Base-by-base conservation (phyloP, 2,888 invertebrate species). In the Hofmannophila pseudospretella region DNA sequence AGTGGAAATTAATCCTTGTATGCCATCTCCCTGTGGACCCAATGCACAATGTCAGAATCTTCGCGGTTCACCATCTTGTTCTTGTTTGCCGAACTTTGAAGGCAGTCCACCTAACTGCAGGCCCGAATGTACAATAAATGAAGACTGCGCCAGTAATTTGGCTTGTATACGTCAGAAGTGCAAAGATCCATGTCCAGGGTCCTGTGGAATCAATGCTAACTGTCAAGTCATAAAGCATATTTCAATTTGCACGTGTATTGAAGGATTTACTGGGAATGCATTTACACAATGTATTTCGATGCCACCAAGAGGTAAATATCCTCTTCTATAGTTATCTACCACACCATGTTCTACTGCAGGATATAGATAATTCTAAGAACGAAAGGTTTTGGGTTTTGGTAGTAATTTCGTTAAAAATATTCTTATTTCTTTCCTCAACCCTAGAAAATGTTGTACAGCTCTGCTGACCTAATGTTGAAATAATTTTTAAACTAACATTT, bases 81-180 rank as follows among this genome's bases (percentile, higher is more conserved):
- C 90, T n/a, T 91, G 92, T 67, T 64, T 89, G 47, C 73, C 88
- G 5, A 88, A 84, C 47, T 92, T 88, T 60, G 86, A 89, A 50
- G 92, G 92, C 37, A 89, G 87, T 38, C 91, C 92, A 23, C 91
- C 92, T 0, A 90, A 90, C 45, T 93, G 93, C 52, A 85, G 90
- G 45, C 90, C 92, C 1, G 91, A 92, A 58, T 92, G 92, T 68
- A 82, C 86, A 8, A 89, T 92, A 39, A 91, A 90, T 56, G 87
- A 90, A 22, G 93, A 93, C 41, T 94, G 94, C 59, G 61, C 89
- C 2, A 89, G 90, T 41, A 88, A 90, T 56, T 72, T 88, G 49
- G 91, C 93, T n/a, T 93, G 93, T 52, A 87, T 91, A n/a, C 87
- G 86, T 46, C 89, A 90, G 63, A 91, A 89, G 63, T 92, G 92